Percentiles rank a stretch among this genome's conserved stretches.
Conservation (phyloP, 2,797 vertebrate species). For the Pogoniulus pusillus region DNA sequence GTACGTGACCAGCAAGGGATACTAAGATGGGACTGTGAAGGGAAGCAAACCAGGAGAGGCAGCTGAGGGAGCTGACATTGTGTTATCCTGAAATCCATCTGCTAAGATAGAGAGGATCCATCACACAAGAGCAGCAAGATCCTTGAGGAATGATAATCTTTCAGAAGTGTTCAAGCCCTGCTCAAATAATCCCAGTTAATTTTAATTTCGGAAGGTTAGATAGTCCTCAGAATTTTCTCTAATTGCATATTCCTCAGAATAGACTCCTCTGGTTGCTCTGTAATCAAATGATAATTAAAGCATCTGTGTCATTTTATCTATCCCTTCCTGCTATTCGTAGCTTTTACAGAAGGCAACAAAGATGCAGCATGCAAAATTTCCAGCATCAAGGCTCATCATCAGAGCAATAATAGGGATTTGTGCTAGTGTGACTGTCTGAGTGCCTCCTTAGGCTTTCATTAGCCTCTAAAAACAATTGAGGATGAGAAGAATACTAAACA, state of each 20-base stretch:
- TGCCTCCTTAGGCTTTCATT: constrained; percentile 1
- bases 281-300: constrained; percentile 68
- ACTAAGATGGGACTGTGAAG: neutral
- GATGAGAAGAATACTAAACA: neutral
- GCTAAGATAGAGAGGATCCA: neutral
- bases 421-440: neutral
- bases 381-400: neutral
- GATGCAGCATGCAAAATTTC: constrained; percentile 11
- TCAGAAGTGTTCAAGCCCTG: neutral
- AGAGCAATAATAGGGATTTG: neutral
- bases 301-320: constrained; percentile 51
- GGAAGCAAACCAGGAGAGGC: neutral
- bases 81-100: constrained; percentile 21
- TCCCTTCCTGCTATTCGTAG: constrained; percentile 44
- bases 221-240: constrained; percentile 47
- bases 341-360: constrained; percentile 21
- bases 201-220: constrained; percentile 58
- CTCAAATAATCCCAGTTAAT: constrained; percentile 53
- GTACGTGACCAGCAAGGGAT: accelerated
- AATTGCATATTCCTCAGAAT: constrained; percentile 56
- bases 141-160: neutral
- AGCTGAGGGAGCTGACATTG: constrained; percentile 17
- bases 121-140: neutral
- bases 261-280: constrained; percentile 46
- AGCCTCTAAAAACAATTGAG: neutral